Evolutionary conservation across 2,797 vertebrate genomes (phyloP).

Genomic region (Lepilemur ruficaudatus): DNA sequence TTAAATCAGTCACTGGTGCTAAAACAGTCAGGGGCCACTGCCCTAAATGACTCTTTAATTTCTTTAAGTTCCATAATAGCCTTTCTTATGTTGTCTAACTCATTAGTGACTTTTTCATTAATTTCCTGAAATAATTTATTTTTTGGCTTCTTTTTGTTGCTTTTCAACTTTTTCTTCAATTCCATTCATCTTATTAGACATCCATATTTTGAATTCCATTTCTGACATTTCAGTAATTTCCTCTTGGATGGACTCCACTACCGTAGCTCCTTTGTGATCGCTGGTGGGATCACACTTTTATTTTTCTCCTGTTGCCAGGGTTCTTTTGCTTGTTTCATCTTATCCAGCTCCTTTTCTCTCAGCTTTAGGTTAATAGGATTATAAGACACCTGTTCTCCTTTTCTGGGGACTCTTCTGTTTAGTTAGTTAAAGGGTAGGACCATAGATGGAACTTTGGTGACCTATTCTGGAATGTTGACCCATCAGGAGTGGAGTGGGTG

Average conservation of each 20-base stretch:
- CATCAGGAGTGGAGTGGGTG: neutral
- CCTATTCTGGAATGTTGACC: neutral
- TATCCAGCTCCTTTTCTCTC: neutral
- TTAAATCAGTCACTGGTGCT: too few relatives aligned
- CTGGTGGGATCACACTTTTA: neutral
- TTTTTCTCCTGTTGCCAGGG: neutral
- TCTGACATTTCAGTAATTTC: neutral
- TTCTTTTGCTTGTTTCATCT: neutral
- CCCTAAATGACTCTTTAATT: neutral
- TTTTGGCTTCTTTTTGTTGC: neutral
- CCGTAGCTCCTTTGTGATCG: neutral
- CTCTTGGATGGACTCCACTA: neutral
- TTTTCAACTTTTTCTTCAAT: neutral
- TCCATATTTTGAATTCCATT: neutral
- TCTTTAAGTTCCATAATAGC: neutral
- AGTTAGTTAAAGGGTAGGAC: neutral
- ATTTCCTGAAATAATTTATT: neutral
- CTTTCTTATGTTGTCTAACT: neutral
- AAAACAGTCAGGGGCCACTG: too few relatives aligned
- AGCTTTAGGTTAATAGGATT: neutral
- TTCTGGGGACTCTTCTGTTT: neutral
- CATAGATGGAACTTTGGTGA: neutral
- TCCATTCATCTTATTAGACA: neutral
- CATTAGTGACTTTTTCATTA: neutral
- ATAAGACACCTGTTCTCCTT: neutral